Conservation (phyloP, 1,140 invertebrate genomes). For the Phymastichus coffea region DNA sequence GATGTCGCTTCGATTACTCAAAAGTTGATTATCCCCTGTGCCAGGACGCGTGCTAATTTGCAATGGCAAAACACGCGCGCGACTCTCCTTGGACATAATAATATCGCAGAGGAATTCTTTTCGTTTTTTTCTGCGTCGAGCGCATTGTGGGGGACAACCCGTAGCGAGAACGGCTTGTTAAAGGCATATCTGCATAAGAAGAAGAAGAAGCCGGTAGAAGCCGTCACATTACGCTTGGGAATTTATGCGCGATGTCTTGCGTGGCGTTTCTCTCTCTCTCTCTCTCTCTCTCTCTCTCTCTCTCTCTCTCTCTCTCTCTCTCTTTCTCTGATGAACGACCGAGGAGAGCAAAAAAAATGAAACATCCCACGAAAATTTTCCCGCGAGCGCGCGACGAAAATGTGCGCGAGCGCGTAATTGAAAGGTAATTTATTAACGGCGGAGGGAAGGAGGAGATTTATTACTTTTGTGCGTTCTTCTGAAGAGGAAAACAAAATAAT, state of each 20-base stretch:
- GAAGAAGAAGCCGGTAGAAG: constrained; percentile 48
- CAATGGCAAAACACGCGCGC: too few species aligned
- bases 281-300: constrained; percentile 29
- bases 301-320: not conserved
- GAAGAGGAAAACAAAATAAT: too few species aligned
- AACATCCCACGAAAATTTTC: constrained; percentile 7
- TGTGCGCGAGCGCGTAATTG: constrained; percentile 22
- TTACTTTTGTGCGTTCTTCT: constrained; percentile 26
- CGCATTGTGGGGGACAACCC: too few species aligned
- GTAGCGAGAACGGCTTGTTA: too few species aligned
- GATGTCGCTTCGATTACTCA: too few species aligned
- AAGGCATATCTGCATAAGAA: too few species aligned
- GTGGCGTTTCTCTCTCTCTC: too few species aligned
- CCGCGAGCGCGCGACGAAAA: not conserved
- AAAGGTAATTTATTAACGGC: constrained; percentile 32
- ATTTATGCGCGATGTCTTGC: constrained; percentile 58
- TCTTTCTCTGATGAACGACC: constrained; percentile 1
- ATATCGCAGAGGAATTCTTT: too few species aligned
- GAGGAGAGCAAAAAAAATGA: not conserved
- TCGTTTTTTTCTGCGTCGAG: too few species aligned
- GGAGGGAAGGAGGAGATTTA: constrained; percentile 28
- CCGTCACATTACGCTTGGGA: constrained; percentile 56
- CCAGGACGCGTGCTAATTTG: too few species aligned
- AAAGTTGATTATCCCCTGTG: too few species aligned
- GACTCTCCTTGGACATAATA: too few species aligned